Percentiles rank a stretch among this genome's conserved stretches.
Evolutionary conservation across 1,140 invertebrate genomes (phyloP).

Genomic region (Diabrotica undecimpunctata): DNA sequence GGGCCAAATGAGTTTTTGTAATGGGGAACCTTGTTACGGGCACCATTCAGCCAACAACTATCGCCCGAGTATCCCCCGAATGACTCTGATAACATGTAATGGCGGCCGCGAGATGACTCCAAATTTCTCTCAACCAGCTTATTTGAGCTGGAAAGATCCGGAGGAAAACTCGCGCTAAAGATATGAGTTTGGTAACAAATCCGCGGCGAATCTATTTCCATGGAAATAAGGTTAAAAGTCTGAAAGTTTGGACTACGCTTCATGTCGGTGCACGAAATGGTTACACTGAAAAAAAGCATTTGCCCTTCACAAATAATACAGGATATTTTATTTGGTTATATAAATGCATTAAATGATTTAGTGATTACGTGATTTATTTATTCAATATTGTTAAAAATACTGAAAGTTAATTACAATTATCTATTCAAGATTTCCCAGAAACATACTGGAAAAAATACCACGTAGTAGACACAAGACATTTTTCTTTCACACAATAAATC

Average conservation of each 20-base stretch:
- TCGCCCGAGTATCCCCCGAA: constrained; percentile 23
- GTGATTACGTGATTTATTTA: too few relatives aligned
- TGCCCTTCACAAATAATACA: too few relatives aligned
- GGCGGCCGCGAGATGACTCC: constrained; percentile 27
- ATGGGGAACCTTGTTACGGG: constrained; percentile 26
- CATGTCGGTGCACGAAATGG: neutral
- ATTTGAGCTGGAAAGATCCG: constrained; percentile 4
- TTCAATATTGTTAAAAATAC: too few relatives aligned
- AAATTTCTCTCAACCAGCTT: constrained; percentile 27
- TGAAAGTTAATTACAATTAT: too few relatives aligned
- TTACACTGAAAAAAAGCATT: too few relatives aligned
- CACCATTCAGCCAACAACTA: constrained; percentile 31
- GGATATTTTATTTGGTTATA: too few relatives aligned
- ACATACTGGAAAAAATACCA: too few relatives aligned
- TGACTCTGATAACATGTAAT: constrained; percentile 32
- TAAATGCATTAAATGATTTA: too few relatives aligned
- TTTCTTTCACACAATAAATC: too few relatives aligned
- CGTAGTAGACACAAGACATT: too few relatives aligned
- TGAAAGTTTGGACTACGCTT: neutral
- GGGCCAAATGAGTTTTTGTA: constrained; percentile 18
- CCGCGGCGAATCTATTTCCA: neutral
- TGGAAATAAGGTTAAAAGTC: constrained; percentile 2
- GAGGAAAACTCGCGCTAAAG: neutral
- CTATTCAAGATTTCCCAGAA: too few relatives aligned
- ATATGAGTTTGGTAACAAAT: constrained; percentile 2